Evolutionary conservation across 2,797 vertebrate species (phyloP), one percentile per base, ranked within the genome.

Genomic region (Ceyx erithaca): DNA sequence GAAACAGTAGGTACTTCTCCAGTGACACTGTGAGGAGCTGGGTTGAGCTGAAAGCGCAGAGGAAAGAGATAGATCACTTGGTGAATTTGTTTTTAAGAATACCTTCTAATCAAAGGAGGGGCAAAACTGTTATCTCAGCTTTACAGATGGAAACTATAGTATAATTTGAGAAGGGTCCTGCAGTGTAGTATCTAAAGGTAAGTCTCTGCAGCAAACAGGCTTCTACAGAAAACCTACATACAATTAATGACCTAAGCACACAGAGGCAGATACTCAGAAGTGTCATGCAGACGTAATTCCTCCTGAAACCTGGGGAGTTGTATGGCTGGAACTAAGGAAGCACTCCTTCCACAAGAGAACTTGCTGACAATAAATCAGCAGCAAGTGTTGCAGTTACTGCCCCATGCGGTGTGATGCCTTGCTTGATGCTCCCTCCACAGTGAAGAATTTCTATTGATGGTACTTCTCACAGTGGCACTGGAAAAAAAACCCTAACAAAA

Each of bases 361-460:
- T 83, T 83, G 90, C 90, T 93, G 87, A 94, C 94, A 95, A 87
- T 93, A 96, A 91, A 92, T 78, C 89, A 95, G 76, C 90, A 85
- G 88, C 78, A 85, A 92, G 91, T 73, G 71, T 90, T 93, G 95
- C 96, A 91, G 91, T 90, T 90, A 66, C 83, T 81, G 93, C 93
- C 91, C 88, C 90, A 84, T 35, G 2, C 75, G 67, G 94, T 23
- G 75, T 51, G 49, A 80, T 68, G 93, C 88, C 70, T 92, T 91
- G 80, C 87, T 90, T 80, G 81, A 87, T 66, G 88, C 92, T 96
- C 62, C 66, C 66, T 94, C 88, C 69, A 55, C 80, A 62, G 93
- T 75, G 89, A 68, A 96, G 84, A 80, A 89, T 78, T 91, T 87
- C 94, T 80, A 91, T 89, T 93, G 95, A 92, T 73, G 91, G 71